phyloP scores from a whole-genome alignment of 2,888 invertebrate genomes.

The Eudemis profundana region DNA sequence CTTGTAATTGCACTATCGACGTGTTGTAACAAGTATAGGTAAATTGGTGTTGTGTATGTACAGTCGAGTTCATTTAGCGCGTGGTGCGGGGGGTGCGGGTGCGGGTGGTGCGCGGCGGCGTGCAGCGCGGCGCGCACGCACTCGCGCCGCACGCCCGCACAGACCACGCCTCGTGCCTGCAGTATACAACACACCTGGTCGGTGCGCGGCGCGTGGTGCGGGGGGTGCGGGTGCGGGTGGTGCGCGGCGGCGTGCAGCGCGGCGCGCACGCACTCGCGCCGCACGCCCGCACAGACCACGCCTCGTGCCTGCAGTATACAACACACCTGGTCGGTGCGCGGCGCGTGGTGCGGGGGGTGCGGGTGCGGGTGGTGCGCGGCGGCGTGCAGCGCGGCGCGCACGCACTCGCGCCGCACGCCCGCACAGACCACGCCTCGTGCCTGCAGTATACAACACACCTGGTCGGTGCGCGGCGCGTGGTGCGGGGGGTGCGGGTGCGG shows the following conservation, averaged over 20 bases:
- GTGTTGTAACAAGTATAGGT: no score
- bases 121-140: slow-evolving; percentile 12
- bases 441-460: no score
- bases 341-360: slow-evolving; percentile 88
- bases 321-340: slow-evolving; percentile 69
- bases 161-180: no score
- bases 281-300: slow-evolving; percentile 93
- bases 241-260: slow-evolving; percentile 89
- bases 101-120: slow-evolving; percentile 17
- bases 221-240: slow-evolving; percentile 39
- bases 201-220: neutral
- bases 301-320: no score
- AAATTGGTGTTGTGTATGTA: no score
- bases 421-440: no score
- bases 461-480: slow-evolving; percentile 83
- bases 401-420: slow-evolving; percentile 90
- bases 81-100: neutral
- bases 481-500: slow-evolving; percentile 92
- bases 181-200: no score
- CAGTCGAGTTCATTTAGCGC: no score
- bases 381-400: slow-evolving; percentile 92
- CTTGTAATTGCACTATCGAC: no score
- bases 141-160: slow-evolving; percentile 14
- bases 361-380: slow-evolving; percentile 79
- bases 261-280: slow-evolving; percentile 91